Percentiles rank a stretch among this genome's conserved stretches.
phyloP scores from a whole-genome alignment of 2,888 invertebrate species.

The Pantelozetes paolii region DNA sequence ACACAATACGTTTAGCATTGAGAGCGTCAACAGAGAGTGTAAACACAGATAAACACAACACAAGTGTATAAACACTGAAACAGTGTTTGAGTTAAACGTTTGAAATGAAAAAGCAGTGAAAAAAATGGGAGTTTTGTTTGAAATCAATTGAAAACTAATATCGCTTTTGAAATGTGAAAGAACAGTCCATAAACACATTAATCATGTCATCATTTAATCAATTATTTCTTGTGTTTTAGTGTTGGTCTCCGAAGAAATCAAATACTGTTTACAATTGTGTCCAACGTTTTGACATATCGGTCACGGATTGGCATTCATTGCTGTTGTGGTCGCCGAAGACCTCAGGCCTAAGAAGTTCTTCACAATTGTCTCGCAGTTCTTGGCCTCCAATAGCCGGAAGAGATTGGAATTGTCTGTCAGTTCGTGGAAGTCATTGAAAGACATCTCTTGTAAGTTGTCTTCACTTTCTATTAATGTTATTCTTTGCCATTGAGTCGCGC shows the following conservation, averaged over 20 bases:
- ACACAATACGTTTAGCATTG: neutral
- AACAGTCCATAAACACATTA: no score
- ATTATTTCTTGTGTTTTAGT: no score
- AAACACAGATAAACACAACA: neutral
- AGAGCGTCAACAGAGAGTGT: neutral
- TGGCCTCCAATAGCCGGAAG: conserved; percentile 28
- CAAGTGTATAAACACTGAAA: neutral
- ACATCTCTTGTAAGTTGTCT: neutral
- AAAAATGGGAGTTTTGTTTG: neutral
- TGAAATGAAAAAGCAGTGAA: neutral
- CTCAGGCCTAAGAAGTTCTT: conserved; percentile 33
- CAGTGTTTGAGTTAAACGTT: neutral
- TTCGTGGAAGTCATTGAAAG: conserved; percentile 34
- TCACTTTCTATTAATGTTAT: conserved; percentile 38
- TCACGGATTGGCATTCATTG: neutral
- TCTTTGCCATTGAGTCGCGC: conserved; percentile 32
- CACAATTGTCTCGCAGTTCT: conserved; percentile 24
- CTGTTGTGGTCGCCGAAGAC: neutral
- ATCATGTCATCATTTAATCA: no score
- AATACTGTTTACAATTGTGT: neutral
- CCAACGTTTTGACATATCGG: neutral
- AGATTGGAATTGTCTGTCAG: conserved; percentile 32
- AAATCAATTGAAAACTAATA: neutral
- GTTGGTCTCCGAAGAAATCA: no score
- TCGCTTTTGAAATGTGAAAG: no score